phyloP scores from a whole-genome alignment of 2,113 vertebrate genomes.

The Sceloporus undulatus region DNA sequence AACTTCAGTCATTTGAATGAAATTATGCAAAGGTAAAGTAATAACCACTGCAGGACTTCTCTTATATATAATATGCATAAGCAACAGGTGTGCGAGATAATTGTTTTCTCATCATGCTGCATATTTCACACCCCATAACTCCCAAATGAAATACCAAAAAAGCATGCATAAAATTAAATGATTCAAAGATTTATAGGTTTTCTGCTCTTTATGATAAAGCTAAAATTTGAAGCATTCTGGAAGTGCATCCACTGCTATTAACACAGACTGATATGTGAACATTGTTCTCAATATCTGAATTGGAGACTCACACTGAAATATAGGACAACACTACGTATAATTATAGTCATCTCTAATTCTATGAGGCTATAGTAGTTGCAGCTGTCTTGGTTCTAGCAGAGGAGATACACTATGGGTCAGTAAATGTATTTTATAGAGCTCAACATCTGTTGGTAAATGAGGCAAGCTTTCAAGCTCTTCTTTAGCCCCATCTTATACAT shows the following conservation, averaged over 20 bases:
- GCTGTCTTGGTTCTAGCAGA: slow-evolving; percentile 2
- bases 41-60: slow-evolving; percentile 35
- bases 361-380: slow-evolving; percentile 4
- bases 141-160: slow-evolving; percentile 74
- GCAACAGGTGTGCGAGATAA: slow-evolving; percentile 75
- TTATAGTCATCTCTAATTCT: neutral
- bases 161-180: slow-evolving; percentile 74
- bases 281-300: slow-evolving; percentile 58
- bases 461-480: neutral
- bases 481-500: neutral
- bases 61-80: slow-evolving; percentile 36
- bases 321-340: slow-evolving; percentile 34
- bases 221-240: slow-evolving; percentile 51
- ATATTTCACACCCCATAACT: slow-evolving; percentile 78
- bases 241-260: slow-evolving; percentile 58
- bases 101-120: slow-evolving; percentile 73
- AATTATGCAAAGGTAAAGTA: slow-evolving; percentile 53
- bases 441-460: slow-evolving; percentile 6
- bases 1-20: slow-evolving; percentile 49
- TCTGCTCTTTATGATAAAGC: slow-evolving; percentile 43
- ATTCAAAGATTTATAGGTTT: slow-evolving; percentile 69
- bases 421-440: slow-evolving; percentile 20
- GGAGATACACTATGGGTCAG: neutral
- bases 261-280: slow-evolving; percentile 44
- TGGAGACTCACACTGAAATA: slow-evolving; percentile 42